These are phyloP conservation scores for Andrena fulva DNA, from an alignment of 2,888 invertebrate genomes.

Conservation along the genomic window DNA sequence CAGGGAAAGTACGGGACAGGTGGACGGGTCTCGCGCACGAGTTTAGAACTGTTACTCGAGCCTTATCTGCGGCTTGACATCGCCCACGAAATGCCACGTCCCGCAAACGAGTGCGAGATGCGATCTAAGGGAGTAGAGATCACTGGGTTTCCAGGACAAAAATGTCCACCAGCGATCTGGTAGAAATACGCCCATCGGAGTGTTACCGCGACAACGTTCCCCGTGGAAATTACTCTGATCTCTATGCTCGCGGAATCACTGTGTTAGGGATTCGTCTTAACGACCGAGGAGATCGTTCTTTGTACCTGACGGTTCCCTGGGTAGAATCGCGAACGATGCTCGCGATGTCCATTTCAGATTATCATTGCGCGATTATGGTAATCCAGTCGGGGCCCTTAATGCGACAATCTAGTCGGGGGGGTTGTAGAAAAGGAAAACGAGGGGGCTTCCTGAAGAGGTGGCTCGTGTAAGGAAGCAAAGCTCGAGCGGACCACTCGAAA, in stretches of 20 bases:
- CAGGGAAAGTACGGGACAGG: constrained; percentile 15
- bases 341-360: constrained; percentile 1
- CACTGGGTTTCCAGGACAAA: constrained; percentile 42
- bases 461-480: constrained; percentile 20
- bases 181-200: neutral
- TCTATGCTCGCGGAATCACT: neutral
- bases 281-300: neutral
- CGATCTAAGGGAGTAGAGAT: constrained; percentile 15
- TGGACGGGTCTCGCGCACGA: constrained; percentile 40
- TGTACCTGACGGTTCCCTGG: neutral
- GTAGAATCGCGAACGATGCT: neutral
- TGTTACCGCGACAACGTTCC: no score
- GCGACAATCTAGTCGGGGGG: constrained; percentile 13
- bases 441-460: neutral
- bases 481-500: constrained; percentile 22
- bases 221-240: neutral
- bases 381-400: constrained; percentile 9
- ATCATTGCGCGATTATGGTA: constrained; percentile 30
- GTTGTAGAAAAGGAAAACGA: constrained; percentile 3
- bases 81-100: constrained; percentile 46
- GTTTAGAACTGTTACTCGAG: constrained; percentile 53
- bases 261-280: no score
- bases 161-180: neutral
- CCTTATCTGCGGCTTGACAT: constrained; percentile 15
- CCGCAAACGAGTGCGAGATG: constrained; percentile 19